Evolutionary conservation across 1,140 invertebrate genomes (phyloP), one percentile per base, ranked within the genome.

Genomic region (Polypedilum vanderplanki): DNA sequence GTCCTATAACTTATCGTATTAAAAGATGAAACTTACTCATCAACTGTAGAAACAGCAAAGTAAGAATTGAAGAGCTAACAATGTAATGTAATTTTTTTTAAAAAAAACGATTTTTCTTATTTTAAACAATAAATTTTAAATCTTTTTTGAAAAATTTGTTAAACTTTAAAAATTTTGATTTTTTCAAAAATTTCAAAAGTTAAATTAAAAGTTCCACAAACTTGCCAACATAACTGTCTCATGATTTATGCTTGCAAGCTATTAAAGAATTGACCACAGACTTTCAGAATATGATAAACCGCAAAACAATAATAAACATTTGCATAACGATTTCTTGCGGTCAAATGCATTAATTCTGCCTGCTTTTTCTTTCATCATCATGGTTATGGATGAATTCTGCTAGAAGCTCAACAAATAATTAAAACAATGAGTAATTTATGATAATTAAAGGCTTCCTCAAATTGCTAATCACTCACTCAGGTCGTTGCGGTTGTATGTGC

Each of bases 341-440:
- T 70, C 17, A 70, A 70, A 70, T 22, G 20, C 65, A 70, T 70
- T 70, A 70, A 70, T 20, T 18, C 17, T 46, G 9, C 15, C 15
- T 46, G 24, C 15, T 46, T 46, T 15, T 46, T 57, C 46, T 57
- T 15, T 57, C 12, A 15, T 57, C 46, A 57, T 57, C 10, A 57
- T 57, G 46, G 46, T 57, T 57, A 57, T 57, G 46, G 46, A 57
- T 57, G 46, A 57, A 57, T 15, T 57, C 9, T 15, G 46, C 46
- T 57, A 57, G 46, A 57, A 57, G 46, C 46, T 57, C 65, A 18
- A 70, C 65, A 70, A 70, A 70, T 70, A 70, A 70, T 70, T 70
- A 70, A 70, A 70, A 70, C 65, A 70, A 70, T 70, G 65, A 70
- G 65, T 70, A 70, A 70, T 70, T 70, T 70, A 70, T 70, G 65